Base-by-base conservation (phyloP, 92 coral and sea anemone species). In the Actinernus sp. region DNA sequence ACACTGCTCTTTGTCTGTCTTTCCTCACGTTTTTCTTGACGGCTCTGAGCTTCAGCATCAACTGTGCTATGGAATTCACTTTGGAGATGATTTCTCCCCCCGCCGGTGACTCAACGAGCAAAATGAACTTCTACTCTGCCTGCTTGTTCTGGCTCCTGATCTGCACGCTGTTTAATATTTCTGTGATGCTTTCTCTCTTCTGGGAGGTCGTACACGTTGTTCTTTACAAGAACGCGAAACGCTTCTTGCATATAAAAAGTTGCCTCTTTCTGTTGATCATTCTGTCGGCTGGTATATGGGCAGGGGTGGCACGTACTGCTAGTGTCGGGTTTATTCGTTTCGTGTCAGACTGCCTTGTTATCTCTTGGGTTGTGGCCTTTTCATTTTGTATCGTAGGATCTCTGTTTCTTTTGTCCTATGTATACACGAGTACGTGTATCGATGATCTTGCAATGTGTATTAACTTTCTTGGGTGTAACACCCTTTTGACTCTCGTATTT, bases 11-110 rank as follows among this genome's bases (percentile, higher is more conserved):
- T 18, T 38, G 63, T 6, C 24, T 81, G 21, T 72, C 87, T 2
- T 68, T 75, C 36, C 26, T 73, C 14, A 62, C 67, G 3, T 82
- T 88, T 74, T 76, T 88, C 26, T 65, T 88, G 32, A 75, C 93
- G 0, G 78, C 89, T 4, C 70, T 88, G 19, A 82, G 89, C 36
- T 77, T 83, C 61, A 74, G 81, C 44, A 60, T 88, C 28, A 88
- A 88, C 77, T 75, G 88, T 26, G 86, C 88, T 4, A 46, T 88
- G 26, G 93, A 88, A 16, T 39, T 88, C 26, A 76, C 80, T 3
- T 62, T 88, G 19, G 81, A 88, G 43, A 82, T 88, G 81, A 64
- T 82, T 13, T 34, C 86, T 23, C 93, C 93, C 10, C 5, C 17
- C 18, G 37, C 39, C 8, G 89, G 82, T 0, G 79, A 75, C 37